Evolutionary conservation across 2,113 vertebrate genomes (phyloP).

Genomic region (Thunnus maccoyii): DNA sequence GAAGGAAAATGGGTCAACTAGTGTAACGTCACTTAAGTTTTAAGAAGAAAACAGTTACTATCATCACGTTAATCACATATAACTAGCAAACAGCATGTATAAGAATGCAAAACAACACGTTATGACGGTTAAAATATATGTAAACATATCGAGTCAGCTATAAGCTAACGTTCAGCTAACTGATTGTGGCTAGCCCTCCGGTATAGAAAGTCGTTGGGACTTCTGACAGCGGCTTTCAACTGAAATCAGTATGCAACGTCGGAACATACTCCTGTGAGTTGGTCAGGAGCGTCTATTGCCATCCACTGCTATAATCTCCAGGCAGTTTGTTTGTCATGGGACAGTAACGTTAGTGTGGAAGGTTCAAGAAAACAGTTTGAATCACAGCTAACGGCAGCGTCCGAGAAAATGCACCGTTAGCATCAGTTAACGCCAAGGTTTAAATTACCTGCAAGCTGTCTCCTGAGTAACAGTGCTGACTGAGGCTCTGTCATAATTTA

Average conservation of each 20-base stretch:
- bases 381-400: conserved; percentile 58
- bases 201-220: conserved; percentile 34
- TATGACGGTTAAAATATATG: conserved; percentile 24
- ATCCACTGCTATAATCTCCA: no score
- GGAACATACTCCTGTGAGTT: not conserved
- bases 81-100: not conserved
- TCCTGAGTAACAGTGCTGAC: conserved; percentile 95
- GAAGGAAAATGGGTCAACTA: not conserved
- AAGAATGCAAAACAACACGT: not conserved
- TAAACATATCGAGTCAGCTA: conserved; percentile 60
- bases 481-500: conserved; percentile 95
- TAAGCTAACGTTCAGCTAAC: conserved; percentile 51
- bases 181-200: conserved; percentile 27
- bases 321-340: not conserved
- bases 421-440: conserved; percentile 39
- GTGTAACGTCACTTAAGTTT: accelerated
- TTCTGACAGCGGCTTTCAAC: conserved; percentile 67
- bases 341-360: conserved; percentile 23
- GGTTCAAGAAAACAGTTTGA: conserved; percentile 59
- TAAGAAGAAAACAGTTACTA: not conserved
- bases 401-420: conserved; percentile 36
- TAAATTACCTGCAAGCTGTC: conserved; percentile 95
- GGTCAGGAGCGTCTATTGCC: not conserved
- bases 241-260: conserved; percentile 5
- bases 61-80: no score